Evolutionary conservation across 2,113 vertebrate species (phyloP).

Genomic region (Genyomyrus donnyi): DNA sequence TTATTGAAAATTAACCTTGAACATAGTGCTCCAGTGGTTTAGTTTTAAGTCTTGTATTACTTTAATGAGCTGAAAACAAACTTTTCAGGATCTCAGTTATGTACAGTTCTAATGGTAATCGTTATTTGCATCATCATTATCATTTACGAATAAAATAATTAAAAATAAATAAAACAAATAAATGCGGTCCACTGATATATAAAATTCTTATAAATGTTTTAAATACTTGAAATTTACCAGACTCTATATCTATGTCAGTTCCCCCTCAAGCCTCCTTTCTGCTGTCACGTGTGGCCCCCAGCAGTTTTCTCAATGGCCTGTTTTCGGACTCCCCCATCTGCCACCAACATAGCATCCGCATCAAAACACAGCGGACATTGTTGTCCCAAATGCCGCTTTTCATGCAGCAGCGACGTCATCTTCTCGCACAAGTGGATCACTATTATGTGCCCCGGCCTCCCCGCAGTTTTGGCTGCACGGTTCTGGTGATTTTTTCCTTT

Average conservation of each 20-base stretch:
- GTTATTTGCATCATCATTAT: background rate
- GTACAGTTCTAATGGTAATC: background rate
- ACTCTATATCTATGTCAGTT: background rate
- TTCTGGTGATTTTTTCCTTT: background rate
- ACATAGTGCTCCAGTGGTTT: background rate
- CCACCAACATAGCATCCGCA: background rate
- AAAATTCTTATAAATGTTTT: background rate
- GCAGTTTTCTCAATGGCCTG: constrained; percentile 7
- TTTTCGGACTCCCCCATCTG: background rate
- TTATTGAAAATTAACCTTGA: background rate
- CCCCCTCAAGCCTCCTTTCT: background rate
- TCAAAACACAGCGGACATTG: background rate
- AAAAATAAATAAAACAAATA: background rate
- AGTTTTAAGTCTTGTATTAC: background rate
- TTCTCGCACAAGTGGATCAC: background rate
- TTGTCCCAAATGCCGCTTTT: background rate
- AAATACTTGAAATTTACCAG: background rate
- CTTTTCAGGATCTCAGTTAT: background rate
- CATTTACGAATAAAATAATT: background rate
- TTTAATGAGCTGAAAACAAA: background rate
- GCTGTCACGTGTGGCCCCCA: background rate
- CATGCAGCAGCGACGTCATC: background rate
- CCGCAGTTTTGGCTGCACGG: background rate
- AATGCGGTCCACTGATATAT: background rate
- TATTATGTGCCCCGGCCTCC: background rate